Evolutionary conservation across 1,140 invertebrate species (phyloP), one percentile per base, ranked within the genome.

Genomic region (Rhyzopertha dominica): DNA sequence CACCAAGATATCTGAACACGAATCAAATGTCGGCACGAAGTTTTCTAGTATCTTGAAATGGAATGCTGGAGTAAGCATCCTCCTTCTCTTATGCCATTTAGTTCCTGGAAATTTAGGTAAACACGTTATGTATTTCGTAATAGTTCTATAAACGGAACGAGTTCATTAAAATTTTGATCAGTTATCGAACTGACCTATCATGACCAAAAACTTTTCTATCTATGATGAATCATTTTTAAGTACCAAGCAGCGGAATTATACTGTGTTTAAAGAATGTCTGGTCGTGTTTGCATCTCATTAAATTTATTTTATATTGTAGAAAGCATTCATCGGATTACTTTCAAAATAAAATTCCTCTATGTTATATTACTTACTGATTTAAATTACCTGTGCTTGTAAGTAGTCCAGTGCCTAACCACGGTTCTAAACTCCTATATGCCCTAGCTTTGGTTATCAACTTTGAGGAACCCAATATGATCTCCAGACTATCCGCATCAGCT

Each of bases 1-100:
- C 14, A 71, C 59, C n/a, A 92, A 67, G 24, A 83, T 72, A 5
- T 75, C 65, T 5, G 79, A 73, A 54, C 91, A 86, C 47, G 82
- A 76, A 55, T 85, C 78, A 57, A 93, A 87, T 1, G 87, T 74
- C 1, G 78, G 74, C 1, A 88, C 51, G 56, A 89, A 90, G 42
- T 84, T 78, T 47, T 87, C 77, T 10, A 90, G 61, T 19, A 90
- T 85, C 42, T 82, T 79, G 56, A 87, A 86, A 61, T 90, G 87
- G 58, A 90, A 90, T 0, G 85, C 80, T 5, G 87, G 85, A 0
- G 87, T 89, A 18, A 88, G 60, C 35, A 87, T 69, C 65, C 81
- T 89, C 20, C 89, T 65, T 47, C 84, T 68, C 0, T 47, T 60
- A 37, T 75, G 74, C 89, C 89, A 92, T 71, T 44, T 44, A 14